These are phyloP conservation scores for Oscheius myriophilus DNA, from an alignment of 2,888 invertebrate genomes.

Conservation along the genomic window DNA sequence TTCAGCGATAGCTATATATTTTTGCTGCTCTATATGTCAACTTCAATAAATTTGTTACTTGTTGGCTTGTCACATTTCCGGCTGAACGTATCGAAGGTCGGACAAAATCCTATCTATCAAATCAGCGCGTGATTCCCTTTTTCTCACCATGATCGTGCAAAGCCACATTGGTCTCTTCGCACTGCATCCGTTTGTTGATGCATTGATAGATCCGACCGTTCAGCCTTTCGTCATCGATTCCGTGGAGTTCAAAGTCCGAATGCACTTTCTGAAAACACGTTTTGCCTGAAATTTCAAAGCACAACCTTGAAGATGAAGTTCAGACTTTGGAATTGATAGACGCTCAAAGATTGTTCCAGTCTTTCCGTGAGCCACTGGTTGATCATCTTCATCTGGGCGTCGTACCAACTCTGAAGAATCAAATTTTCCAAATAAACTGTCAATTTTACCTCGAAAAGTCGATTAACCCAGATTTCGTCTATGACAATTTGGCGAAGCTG, in stretches of 20 bases:
- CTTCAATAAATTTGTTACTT: too few relatives aligned
- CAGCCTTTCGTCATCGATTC: slow-evolving; percentile 94
- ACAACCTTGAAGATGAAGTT: slow-evolving; percentile 93
- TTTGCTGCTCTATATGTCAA: too few relatives aligned
- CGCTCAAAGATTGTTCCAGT: slow-evolving; percentile 89
- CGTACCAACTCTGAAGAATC: slow-evolving; percentile 85
- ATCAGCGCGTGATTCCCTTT: not conserved
- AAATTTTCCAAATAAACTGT: not conserved
- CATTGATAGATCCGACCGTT: slow-evolving; percentile 87
- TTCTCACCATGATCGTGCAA: slow-evolving; percentile 30
- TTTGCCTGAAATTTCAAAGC: slow-evolving; percentile 29
- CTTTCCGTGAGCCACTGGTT: slow-evolving; percentile 93
- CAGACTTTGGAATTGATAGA: slow-evolving; percentile 95
- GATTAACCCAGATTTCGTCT: slow-evolving; percentile 85
- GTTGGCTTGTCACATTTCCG: too few relatives aligned
- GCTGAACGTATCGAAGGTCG: too few relatives aligned
- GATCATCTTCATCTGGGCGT: slow-evolving; percentile 89
- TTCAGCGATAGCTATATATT: too few relatives aligned
- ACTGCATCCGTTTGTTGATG: slow-evolving; percentile 91
- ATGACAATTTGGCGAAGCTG: slow-evolving; percentile 94
- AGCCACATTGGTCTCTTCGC: slow-evolving; percentile 79
- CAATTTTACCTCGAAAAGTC: slow-evolving; percentile 79
- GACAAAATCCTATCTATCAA: not conserved
- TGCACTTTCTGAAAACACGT: slow-evolving; percentile 80
- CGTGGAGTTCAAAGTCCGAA: slow-evolving; percentile 98